Base-by-base conservation (phyloP, 2,797 vertebrate genomes). In the Hylomyscus alleni region DNA sequence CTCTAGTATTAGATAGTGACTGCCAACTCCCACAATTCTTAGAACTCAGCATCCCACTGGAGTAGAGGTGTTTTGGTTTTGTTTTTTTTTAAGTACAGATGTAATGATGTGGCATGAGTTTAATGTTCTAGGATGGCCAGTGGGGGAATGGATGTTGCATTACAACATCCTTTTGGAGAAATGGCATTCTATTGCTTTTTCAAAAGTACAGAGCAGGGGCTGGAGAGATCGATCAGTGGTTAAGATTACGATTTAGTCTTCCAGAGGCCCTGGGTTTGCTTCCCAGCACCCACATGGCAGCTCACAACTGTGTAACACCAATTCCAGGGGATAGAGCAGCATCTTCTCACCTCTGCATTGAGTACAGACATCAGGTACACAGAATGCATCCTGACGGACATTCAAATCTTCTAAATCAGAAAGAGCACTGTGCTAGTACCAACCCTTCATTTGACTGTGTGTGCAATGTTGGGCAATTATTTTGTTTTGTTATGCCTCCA, bases 361-460 rank as follows among this genome's bases (percentile, higher is more conserved):
- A n/a, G 9, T 65, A 24, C 12, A 52, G 83, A 69, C 31, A 85
- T 37, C 31, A 69, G 22, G 2, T 4, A 26, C 44, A 69, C 34
- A 89, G 69, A n/a, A 9, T 44, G 69, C 26, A 22, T 65, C 94
- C 29, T 89, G 13, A 69, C 75, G 65, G 85, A 72, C 85, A 95
- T n/a, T 37, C 40, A 29, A 81, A 29, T 19, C 84, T 72, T 95
- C 40, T 69, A n/a, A 86, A 87, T 75, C 34, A 93, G 56, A 91
- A 97, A 67, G 24, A 82, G 8, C 7, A 13, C 17, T 31, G 47
- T 24, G 26, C 26, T 50, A 12, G 14, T 6, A 7, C 19, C 73
- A 67, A 6, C 37, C 20, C 31, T 19, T 73, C 37, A 12, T 3
- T 22, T 90, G 20, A 72, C 60, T n/a, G 0, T 44, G 54, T 72